Evolutionary conservation across 2,113 vertebrate genomes (phyloP).

Genomic region (Brachyistius frenatus): DNA sequence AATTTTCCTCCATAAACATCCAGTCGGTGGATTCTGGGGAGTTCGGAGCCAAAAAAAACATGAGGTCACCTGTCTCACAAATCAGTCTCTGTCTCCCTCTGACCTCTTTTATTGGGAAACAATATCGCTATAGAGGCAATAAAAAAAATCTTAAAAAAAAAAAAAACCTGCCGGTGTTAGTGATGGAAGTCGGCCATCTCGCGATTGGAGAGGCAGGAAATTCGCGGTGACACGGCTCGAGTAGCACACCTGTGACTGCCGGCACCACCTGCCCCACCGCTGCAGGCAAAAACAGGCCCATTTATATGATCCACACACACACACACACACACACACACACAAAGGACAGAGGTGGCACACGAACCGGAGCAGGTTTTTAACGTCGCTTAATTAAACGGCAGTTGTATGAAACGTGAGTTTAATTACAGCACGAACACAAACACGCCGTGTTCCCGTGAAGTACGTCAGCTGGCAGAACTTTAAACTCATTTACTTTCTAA

Average conservation of each 20-base stretch:
- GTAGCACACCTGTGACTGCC: constrained; percentile 46
- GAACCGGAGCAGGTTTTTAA: not conserved
- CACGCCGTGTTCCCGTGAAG: not conserved
- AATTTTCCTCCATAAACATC: constrained; percentile 25
- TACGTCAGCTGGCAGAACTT: not conserved
- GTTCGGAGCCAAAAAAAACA: constrained; percentile 7
- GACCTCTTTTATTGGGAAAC: constrained; percentile 56
- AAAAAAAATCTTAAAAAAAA: constrained; percentile 22
- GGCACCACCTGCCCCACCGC: constrained; percentile 41
- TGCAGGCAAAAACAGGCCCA: not conserved
- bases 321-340: not conserved
- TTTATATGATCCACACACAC: constrained; percentile 3
- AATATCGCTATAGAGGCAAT: constrained; percentile 31
- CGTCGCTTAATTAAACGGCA: constrained; percentile 24
- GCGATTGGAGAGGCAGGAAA: constrained; percentile 49
- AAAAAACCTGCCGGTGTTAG: constrained; percentile 35
- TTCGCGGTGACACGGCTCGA: constrained; percentile 45
- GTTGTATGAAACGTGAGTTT: constrained; percentile 20
- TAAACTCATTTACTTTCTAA: too few relatives aligned
- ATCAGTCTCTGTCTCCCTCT: constrained; percentile 47
- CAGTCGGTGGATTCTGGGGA: constrained; percentile 1
- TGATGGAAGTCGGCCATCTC: constrained; percentile 49
- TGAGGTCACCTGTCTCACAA: constrained; percentile 64
- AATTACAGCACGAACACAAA: constrained; percentile 28
- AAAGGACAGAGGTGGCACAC: not conserved